Percentiles rank a stretch among this genome's conserved stretches.
Conservation (phyloP, 1,140 invertebrate genomes). For the Arion vulgaris region DNA sequence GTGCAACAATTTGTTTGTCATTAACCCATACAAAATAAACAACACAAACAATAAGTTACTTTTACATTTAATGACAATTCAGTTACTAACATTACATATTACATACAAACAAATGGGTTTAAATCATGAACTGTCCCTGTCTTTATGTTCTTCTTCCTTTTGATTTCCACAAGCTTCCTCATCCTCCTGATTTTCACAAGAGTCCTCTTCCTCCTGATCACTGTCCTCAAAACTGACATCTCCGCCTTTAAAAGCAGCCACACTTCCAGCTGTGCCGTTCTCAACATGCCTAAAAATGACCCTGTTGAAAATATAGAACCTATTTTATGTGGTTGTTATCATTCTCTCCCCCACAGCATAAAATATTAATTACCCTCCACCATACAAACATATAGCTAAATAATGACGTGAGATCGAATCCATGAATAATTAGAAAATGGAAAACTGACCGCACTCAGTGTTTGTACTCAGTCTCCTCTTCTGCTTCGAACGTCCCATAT, state of each 20-base stretch:
- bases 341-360: too few relatives aligned
- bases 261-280: background rate
- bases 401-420: too few relatives aligned
- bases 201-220: background rate
- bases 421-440: too few relatives aligned
- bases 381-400: too few relatives aligned
- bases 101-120: background rate
- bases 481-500: too few relatives aligned
- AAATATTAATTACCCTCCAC: too few relatives aligned
- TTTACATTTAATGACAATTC: background rate
- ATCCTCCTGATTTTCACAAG: background rate
- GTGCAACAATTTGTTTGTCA: too few relatives aligned
- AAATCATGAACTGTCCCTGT: background rate
- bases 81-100: background rate
- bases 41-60: too few relatives aligned
- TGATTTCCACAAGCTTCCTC: background rate
- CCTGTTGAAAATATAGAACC: background rate
- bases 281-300: slow-evolving; percentile 10
- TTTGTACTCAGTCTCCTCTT: too few relatives aligned
- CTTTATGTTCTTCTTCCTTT: background rate
- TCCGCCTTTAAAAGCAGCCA: background rate
- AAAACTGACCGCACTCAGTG: too few relatives aligned
- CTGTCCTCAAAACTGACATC: background rate
- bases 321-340: too few relatives aligned
- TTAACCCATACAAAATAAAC: too few relatives aligned